Evolutionary conservation across 2,113 vertebrate species (phyloP), one percentile per base, ranked within the genome.

Genomic region (Ellobius talpinus): DNA sequence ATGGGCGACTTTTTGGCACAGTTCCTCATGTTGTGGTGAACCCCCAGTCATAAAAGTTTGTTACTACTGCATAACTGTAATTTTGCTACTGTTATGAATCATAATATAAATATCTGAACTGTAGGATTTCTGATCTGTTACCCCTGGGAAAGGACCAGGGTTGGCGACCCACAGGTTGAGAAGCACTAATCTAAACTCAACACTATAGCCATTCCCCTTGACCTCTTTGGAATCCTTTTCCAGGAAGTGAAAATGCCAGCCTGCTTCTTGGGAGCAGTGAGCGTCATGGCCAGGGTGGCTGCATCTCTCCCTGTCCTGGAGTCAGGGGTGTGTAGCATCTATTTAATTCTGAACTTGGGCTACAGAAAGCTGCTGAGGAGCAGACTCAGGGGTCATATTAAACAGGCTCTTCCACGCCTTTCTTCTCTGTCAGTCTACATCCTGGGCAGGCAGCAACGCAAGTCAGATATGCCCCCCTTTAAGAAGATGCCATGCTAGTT

Each of bases 201-300:
- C 39, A 39, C 47, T 29, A 7, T 23, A 84, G 11, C 45, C 33
- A 23, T 3, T 14, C 87, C 68, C 68, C 17, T 79, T 14, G 47
- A n/a, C 24, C 65, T 73, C 31, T 65, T 47, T 78, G 52, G n/a
- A 58, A 42, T 82, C 85, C 84, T 85, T 36, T 89, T 81, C 45
- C 10, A 29, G 76, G 66, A 94, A 66, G 39, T 4, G 47, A 61
- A 82, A 85, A 90, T 42, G 24, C 5, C 81, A n/a, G 33, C 4
- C 11, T 17, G 29, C 42, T 74, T 94, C 85, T n/a, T 12, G 42
- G 55, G 29, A 65, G 16, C 68, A 52, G 61, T 3, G 16, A 17
- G 39, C 55, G 47, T 47, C 68, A 10, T 4, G 6, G 7, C 0
- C 14, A 55, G 39, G 12, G 0, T 1, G 47, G 31, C 45, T 68